These are phyloP conservation scores for Spisula solida DNA, from an alignment of 2,888 invertebrate genomes.

Conservation along the genomic window DNA sequence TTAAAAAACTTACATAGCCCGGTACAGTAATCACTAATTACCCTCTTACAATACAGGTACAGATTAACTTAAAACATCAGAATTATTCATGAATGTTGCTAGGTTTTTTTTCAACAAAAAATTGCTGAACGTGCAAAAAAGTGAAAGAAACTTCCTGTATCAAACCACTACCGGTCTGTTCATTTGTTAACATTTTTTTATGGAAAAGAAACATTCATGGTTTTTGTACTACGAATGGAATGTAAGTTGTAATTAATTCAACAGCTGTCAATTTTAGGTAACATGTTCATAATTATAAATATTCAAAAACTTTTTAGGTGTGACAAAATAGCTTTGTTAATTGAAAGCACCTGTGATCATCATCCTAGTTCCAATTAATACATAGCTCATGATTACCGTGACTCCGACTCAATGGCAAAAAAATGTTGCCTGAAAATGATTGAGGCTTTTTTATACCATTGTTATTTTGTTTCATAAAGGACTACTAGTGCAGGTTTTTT, in stretches of 20 bases:
- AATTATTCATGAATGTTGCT: background rate
- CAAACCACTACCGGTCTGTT: background rate
- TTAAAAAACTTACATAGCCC: background rate
- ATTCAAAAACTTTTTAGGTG: background rate
- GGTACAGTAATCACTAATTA: no score
- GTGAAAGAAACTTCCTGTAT: background rate
- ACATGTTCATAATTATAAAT: no score
- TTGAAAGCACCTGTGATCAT: no score
- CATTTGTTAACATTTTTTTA: background rate
- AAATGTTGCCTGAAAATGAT: no score
- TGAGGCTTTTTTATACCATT: no score
- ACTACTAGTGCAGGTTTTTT: no score
- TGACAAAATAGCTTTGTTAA: background rate
- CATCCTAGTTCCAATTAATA: no score
- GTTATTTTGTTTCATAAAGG: no score
- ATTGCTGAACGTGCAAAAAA: slow-evolving; percentile 12
- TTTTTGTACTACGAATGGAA: background rate
- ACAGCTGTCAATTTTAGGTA: background rate
- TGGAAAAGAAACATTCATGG: background rate
- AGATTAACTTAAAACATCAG: background rate
- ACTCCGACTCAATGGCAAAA: no score
- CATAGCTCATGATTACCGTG: no score
- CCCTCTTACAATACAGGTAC: background rate
- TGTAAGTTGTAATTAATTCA: background rate
- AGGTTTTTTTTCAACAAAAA: background rate